Evolutionary conservation across 2,113 vertebrate species (phyloP), one percentile per base, ranked within the genome.

Genomic region (Malurus elegans): DNA sequence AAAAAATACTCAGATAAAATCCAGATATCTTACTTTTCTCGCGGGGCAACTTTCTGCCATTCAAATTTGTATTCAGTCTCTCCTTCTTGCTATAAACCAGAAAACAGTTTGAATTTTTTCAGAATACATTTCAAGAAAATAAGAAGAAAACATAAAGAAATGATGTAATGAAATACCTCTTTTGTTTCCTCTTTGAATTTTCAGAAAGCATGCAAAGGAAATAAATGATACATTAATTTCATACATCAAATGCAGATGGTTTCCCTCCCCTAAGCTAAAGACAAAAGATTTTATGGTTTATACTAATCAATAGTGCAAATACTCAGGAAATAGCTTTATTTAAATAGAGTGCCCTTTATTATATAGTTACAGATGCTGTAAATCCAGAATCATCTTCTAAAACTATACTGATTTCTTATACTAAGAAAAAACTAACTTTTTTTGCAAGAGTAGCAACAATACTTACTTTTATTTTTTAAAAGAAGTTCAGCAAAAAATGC

Each of bases 51-150:
- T 95, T 99, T 99, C 96, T 99, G 99, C 99, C 99, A 99, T 98
- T 99, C 99, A 98, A 99, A 99, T 97, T 99, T 99, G 95, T 98
- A 99, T 48, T 99, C 99, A 1, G 98, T 98, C 79, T 99, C 99
- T 90, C 99, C 99, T 62, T 99, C 99, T 98, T 99, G 97, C 97
- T 96, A 91, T 89, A 96, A 95, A 95, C 96, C 6, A 96, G 76
- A 94, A 93, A 54, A 94, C 36, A 51, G 32, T 51, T 79, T 91
- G 66, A 74, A 80, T 19, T 58, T 76, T 64, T 66, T 58, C 25
- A 26, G 9, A 91, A 71, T 38, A 93, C 7, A 18, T 92, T 90
- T 92, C 40, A 58, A 92, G 14, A 72, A 86, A 89, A 50, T 65
- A 84, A 21, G 64, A 94, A 85, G 8, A 96, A 97, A 97, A 79